phyloP scores from a whole-genome alignment of 2,888 invertebrate species.

The Chirona hameri region DNA sequence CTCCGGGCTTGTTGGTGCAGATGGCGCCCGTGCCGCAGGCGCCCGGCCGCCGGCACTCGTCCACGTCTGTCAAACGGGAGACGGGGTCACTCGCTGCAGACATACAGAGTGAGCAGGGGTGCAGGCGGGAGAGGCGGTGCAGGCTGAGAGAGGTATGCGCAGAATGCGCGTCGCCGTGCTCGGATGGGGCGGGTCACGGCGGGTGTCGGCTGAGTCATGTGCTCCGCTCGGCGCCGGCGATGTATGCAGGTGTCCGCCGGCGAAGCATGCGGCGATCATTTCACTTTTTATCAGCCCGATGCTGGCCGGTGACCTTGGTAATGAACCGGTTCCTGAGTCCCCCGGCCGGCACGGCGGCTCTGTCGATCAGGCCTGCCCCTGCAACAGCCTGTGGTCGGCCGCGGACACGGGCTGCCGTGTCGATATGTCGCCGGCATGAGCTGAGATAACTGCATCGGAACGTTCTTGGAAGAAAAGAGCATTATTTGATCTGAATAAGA shows the following conservation, averaged over 20 bases:
- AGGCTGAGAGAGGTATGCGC: not conserved
- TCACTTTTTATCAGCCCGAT: conserved; percentile 34
- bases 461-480: no score
- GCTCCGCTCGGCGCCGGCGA: no score
- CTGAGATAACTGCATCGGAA: no score
- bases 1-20: conserved; percentile 73
- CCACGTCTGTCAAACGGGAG: conserved; percentile 57
- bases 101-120: conserved; percentile 42
- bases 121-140: not conserved
- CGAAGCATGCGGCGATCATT: not conserved
- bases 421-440: no score
- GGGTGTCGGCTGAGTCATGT: not conserved
- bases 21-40: conserved; percentile 76
- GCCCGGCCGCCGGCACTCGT: conserved; percentile 70
- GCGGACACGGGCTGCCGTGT: not conserved
- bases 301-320: conserved; percentile 42
- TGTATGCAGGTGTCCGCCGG: not conserved
- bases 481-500: no score
- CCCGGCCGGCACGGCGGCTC: conserved; percentile 46
- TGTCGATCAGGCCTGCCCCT: conserved; percentile 44
- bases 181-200: not conserved
- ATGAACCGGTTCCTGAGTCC: conserved; percentile 43
- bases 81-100: not conserved
- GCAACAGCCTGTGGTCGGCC: not conserved
- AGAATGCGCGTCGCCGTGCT: not conserved